A percentile compares a stretch with the other conserved stretches of the same genome.
phyloP scores from a whole-genome alignment of 2,113 vertebrate genomes.

The Andinoacara biseriatus region DNA sequence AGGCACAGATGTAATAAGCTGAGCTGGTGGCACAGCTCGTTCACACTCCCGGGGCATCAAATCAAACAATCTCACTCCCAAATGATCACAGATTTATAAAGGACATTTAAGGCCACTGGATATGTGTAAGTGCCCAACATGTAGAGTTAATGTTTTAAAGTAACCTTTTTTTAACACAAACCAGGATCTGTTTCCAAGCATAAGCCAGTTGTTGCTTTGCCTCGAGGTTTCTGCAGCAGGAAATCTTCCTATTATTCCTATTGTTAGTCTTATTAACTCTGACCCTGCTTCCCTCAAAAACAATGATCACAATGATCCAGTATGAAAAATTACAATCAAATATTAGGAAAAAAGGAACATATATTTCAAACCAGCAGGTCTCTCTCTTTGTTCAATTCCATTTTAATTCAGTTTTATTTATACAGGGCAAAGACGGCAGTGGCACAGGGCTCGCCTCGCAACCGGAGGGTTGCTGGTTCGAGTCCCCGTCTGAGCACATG shows the following conservation, averaged over 20 bases:
- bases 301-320: neutral
- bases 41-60: neutral
- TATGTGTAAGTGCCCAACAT: neutral
- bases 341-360: neutral
- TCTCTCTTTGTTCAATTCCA: too few relatives aligned
- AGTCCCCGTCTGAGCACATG: too few relatives aligned
- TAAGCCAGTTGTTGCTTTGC: too few relatives aligned
- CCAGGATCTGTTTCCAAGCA: neutral
- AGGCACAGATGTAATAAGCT: neutral
- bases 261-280: neutral
- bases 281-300: neutral
- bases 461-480: too few relatives aligned
- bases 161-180: neutral
- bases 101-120: neutral
- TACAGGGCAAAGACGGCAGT: too few relatives aligned
- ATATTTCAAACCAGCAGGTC: neutral
- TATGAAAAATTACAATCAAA: neutral
- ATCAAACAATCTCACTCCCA: neutral
- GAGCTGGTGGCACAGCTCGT: neutral
- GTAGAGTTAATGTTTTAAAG: neutral
- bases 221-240: neutral
- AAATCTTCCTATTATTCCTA: neutral
- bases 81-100: neutral
- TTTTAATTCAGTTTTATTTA: too few relatives aligned
- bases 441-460: too few relatives aligned